Conservation (phyloP, 2,797 vertebrate species). For the Otolemur crassicaudatus region DNA sequence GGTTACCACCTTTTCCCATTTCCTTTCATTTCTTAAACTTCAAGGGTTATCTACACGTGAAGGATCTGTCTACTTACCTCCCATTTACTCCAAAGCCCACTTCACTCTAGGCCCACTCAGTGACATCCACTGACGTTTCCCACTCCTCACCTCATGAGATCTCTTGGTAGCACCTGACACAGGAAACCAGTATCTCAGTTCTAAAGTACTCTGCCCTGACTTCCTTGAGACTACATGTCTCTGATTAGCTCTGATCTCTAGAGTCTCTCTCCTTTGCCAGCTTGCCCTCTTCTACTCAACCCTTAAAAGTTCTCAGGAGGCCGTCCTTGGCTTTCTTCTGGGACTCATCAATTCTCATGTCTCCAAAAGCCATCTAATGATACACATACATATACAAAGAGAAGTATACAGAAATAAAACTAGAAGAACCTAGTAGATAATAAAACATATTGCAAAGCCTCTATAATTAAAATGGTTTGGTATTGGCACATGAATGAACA, state of each 20-base stretch:
- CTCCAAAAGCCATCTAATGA: background rate
- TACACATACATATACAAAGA: background rate
- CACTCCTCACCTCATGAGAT: background rate
- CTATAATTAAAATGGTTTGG: constrained; percentile 31
- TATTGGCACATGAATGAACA: constrained; percentile 29
- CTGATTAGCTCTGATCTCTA: background rate
- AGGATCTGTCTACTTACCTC: background rate
- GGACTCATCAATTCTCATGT: background rate
- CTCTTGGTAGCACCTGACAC: background rate
- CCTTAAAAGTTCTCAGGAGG: background rate
- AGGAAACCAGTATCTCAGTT: background rate
- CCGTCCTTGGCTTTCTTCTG: background rate
- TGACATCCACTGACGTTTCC: background rate
- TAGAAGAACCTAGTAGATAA: constrained; percentile 28
- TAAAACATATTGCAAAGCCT: constrained; percentile 54
- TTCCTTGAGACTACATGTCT: background rate
- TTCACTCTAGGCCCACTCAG: background rate
- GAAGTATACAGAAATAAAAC: constrained; percentile 27
- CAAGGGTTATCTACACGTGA: background rate
- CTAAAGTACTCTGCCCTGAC: background rate
- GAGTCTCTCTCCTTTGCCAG: background rate
- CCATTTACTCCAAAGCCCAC: background rate
- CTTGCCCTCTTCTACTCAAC: background rate
- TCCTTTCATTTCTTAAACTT: constrained; percentile 15
- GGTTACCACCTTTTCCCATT: background rate